These are phyloP conservation scores for Linhomoeus sp. DNA, from an alignment of 2,888 invertebrate species.

Conservation along the genomic window DNA sequence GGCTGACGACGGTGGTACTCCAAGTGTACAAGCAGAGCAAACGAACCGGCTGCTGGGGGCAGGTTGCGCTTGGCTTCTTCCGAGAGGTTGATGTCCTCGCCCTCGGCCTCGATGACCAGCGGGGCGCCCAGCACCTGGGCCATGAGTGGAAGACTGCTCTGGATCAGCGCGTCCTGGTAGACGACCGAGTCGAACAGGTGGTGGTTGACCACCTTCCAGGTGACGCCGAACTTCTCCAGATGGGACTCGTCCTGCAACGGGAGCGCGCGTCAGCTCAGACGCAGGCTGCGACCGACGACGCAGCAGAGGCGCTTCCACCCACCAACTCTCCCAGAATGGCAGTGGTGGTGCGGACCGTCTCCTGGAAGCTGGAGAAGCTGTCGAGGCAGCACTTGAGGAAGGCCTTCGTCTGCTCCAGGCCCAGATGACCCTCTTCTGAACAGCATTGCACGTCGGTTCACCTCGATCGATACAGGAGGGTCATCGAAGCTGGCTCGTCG, in stretches of 20 bases:
- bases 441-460: no score
- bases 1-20: no score
- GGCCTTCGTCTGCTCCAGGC: conserved; percentile 33
- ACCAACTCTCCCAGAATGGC: conserved; percentile 39
- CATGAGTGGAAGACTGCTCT: conserved; percentile 38
- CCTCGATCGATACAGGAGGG: no score
- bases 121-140: conserved; percentile 33
- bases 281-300: conserved; percentile 30
- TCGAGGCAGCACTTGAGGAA: conserved; percentile 41
- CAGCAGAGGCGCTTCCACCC: conserved; percentile 6
- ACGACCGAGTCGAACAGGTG: conserved; percentile 43
- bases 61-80: not conserved
- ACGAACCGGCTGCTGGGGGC: conserved; percentile 1
- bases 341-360: conserved; percentile 20
- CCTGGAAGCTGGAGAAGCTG: conserved; percentile 43
- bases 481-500: no score
- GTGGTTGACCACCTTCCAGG: conserved; percentile 47
- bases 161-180: conserved; percentile 38
- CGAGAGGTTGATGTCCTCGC: not conserved
- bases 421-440: not conserved
- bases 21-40: not conserved
- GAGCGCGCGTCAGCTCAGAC: conserved; percentile 24
- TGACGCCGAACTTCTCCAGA: conserved; percentile 42
- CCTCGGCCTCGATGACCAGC: not conserved
- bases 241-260: conserved; percentile 37